A percentile compares a stretch with the other conserved stretches of the same genome.
Conservation (phyloP, 2,888 invertebrate genomes). For the Halocaridina rubra region DNA sequence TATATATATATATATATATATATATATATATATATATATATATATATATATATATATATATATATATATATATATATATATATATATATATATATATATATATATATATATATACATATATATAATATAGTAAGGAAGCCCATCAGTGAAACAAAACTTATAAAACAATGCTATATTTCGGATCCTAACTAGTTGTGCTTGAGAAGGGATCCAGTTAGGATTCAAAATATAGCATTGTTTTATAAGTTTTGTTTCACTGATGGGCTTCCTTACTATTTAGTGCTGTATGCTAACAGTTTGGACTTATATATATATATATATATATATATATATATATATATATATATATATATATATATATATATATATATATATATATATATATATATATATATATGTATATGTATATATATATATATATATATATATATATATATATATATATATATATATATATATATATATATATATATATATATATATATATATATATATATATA, state of each 20-base stretch:
- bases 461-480: slow-evolving; percentile 11
- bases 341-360: background rate
- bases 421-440: background rate
- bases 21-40: slow-evolving; percentile 6
- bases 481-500: slow-evolving; percentile 7
- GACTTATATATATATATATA: background rate
- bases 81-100: background rate
- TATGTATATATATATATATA: background rate
- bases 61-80: background rate
- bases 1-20: slow-evolving; percentile 13
- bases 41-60: background rate
- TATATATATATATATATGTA: background rate
- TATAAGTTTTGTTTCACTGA: too few species aligned
- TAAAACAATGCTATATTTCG: background rate
- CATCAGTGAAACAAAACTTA: too few species aligned
- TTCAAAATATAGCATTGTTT: too few species aligned
- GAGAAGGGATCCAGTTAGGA: too few species aligned
- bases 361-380: background rate
- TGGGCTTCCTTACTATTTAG: too few species aligned
- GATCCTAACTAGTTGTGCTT: too few species aligned
- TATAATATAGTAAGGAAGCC: too few species aligned
- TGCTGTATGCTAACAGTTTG: too few species aligned
- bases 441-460: background rate
- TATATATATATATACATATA: slow-evolving; percentile 5
- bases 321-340: background rate